Evolutionary conservation across 2,888 invertebrate species (phyloP).

Genomic region (Acheta domesticus): DNA sequence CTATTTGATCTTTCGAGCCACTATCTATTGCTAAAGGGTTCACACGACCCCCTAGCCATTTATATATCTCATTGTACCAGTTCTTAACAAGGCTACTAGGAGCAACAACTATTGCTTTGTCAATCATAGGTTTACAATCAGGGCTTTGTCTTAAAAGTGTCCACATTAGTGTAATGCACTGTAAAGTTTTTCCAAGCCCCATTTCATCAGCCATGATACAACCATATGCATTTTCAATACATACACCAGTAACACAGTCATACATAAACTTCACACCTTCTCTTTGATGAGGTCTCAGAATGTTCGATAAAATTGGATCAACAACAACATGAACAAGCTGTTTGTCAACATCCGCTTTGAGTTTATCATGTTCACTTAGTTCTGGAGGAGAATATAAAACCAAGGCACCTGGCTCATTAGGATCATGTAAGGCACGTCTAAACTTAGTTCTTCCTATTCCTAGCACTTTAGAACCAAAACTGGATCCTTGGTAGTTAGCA

Average conservation of each 20-base stretch:
- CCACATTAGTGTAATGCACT: conserved; percentile 95
- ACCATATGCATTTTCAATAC: conserved; percentile 81
- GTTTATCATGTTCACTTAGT: conserved; percentile 79
- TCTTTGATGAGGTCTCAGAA: conserved; percentile 94
- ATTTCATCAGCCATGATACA: conserved; percentile 99
- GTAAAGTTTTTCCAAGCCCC: conserved; percentile 96
- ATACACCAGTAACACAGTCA: conserved; percentile 92
- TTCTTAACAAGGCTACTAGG: conserved; percentile 98
- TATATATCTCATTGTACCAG: conserved; percentile 97
- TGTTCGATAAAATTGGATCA: conserved; percentile 85
- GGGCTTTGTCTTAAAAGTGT: conserved; percentile 90
- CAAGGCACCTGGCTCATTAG: conserved; percentile 85
- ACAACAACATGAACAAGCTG: conserved; percentile 92
- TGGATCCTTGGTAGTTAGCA: conserved; percentile 76
- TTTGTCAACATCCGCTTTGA: conserved; percentile 70
- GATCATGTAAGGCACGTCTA: conserved; percentile 80
- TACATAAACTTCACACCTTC: conserved; percentile 99
- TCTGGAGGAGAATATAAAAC: conserved; percentile 82
- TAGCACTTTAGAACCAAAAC: conserved; percentile 68
- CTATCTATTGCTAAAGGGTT: conserved; percentile 82
- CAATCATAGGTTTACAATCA: conserved; percentile 82
- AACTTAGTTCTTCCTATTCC: conserved; percentile 62
- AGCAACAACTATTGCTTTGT: conserved; percentile 91
- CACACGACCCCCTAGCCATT: conserved; percentile 88
- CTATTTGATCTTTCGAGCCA: conserved; percentile 82